These are phyloP conservation scores for Nymphalis polychloros DNA, from an alignment of 2,888 invertebrate genomes.

Conservation along the genomic window DNA sequence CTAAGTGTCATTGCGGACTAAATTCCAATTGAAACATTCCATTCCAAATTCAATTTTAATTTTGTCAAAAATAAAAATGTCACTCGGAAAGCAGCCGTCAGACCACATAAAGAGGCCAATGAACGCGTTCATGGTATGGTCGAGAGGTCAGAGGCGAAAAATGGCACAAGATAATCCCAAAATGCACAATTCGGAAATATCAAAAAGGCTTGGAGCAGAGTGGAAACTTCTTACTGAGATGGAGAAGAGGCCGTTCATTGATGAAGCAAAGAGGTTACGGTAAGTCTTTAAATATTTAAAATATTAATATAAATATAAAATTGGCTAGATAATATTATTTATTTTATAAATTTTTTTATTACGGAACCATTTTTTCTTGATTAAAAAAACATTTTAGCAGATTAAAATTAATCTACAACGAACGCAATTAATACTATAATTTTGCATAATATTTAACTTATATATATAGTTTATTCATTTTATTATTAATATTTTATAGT, in stretches of 20 bases:
- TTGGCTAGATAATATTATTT: no score
- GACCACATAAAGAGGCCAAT: constrained; percentile 96
- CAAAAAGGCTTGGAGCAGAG: constrained; percentile 91
- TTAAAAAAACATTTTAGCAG: no score
- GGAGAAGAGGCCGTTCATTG: constrained; percentile 94
- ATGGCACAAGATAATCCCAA: constrained; percentile 97
- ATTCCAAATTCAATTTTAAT: constrained; percentile 12
- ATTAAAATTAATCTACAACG: no score
- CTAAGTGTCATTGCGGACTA: constrained; percentile 12
- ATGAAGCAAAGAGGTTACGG: constrained; percentile 94
- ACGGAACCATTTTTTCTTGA: no score
- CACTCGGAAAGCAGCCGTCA: constrained; percentile 71
- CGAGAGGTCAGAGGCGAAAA: constrained; percentile 91
- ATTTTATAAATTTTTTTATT: no score
- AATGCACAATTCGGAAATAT: constrained; percentile 96
- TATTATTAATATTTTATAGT: no score
- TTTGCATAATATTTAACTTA: no score
- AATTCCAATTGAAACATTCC: constrained; percentile 10
- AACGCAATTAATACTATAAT: no score
- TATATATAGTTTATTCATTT: no score
- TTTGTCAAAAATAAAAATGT: constrained; percentile 53
- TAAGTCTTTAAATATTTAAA: constrained; percentile 59
- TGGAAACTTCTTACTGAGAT: constrained; percentile 93
- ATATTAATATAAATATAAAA: no score
- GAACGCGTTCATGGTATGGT: constrained; percentile 98